Conservation (phyloP, 2,113 vertebrate species). For the Hippocampus barbouri region DNA sequence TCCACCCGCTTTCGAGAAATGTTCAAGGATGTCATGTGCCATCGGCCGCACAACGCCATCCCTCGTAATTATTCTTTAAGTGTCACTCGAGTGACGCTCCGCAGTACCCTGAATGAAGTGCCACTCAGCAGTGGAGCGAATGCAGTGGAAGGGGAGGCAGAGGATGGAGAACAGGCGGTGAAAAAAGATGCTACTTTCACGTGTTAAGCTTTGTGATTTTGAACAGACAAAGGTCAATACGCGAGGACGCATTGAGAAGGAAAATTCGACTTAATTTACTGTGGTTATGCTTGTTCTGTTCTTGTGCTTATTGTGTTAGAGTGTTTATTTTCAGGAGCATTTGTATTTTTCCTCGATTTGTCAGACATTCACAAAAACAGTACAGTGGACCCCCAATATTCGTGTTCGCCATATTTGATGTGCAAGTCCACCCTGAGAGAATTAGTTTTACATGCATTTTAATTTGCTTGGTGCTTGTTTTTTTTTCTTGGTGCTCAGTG, state of each 20-base stretch:
- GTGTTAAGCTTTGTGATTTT: slow-evolving; percentile 22
- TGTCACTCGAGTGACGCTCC: slow-evolving; percentile 73
- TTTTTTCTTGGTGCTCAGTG: too few species aligned
- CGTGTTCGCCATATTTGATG: too few species aligned
- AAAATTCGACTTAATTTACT: background rate
- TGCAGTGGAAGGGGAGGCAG: slow-evolving; percentile 44
- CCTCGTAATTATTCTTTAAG: slow-evolving; percentile 69
- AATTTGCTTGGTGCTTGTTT: too few species aligned
- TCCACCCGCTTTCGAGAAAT: slow-evolving; percentile 89
- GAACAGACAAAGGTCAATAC: background rate
- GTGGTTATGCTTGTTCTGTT: background rate
- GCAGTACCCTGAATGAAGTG: slow-evolving; percentile 78
- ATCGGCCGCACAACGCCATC: background rate
- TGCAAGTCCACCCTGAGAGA: too few species aligned
- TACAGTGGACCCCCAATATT: too few species aligned
- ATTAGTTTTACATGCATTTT: too few species aligned
- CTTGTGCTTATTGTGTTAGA: background rate
- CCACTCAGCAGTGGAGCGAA: slow-evolving; percentile 54
- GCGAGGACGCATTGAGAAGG: background rate
- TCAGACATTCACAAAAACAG: background rate
- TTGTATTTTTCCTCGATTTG: background rate
- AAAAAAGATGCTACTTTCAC: slow-evolving; percentile 43
- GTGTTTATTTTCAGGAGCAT: background rate
- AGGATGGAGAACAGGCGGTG: slow-evolving; percentile 29
- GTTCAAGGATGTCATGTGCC: slow-evolving; percentile 87